Evolutionary conservation across 2,797 vertebrate species (phyloP).

Genomic region (Siniperca scherzeri): DNA sequence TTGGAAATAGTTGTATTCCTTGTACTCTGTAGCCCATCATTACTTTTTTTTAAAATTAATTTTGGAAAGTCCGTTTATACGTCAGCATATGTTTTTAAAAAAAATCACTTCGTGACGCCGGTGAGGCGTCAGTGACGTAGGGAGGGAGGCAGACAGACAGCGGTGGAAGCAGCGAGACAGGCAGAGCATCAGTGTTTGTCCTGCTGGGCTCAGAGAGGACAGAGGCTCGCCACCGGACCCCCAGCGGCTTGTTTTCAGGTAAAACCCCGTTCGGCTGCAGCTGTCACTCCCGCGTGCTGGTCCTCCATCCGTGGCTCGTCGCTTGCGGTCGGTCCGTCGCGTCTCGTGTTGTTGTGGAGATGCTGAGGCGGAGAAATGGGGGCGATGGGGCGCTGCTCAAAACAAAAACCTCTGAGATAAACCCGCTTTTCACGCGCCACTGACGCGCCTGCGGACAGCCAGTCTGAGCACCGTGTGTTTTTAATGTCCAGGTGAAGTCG

Average conservation of each 20-base stretch:
- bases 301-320: too few species aligned
- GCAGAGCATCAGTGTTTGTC: slow-evolving; percentile 18
- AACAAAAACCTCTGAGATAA: slow-evolving; percentile 4
- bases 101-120: neutral
- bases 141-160: slow-evolving; percentile 2
- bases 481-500: accelerated
- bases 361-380: slow-evolving; percentile 2
- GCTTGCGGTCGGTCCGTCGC: accelerated
- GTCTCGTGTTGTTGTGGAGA: slow-evolving; percentile 18
- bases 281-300: too few species aligned
- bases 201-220: slow-evolving; percentile 16
- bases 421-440: neutral
- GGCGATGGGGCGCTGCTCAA: slow-evolving; percentile 29
- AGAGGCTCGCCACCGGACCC: slow-evolving; percentile 8
- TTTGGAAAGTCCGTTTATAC: neutral
- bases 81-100: neutral
- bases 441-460: neutral
- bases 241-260: slow-evolving; percentile 75
- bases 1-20: too few species aligned
- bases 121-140: neutral
- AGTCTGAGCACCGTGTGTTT: accelerated
- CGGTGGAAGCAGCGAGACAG: neutral
- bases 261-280: slow-evolving; percentile 20
- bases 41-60: too few species aligned
- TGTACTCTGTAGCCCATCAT: too few species aligned